phyloP scores from a whole-genome alignment of 2,113 vertebrate species.

The Sigmodon hispidus region DNA sequence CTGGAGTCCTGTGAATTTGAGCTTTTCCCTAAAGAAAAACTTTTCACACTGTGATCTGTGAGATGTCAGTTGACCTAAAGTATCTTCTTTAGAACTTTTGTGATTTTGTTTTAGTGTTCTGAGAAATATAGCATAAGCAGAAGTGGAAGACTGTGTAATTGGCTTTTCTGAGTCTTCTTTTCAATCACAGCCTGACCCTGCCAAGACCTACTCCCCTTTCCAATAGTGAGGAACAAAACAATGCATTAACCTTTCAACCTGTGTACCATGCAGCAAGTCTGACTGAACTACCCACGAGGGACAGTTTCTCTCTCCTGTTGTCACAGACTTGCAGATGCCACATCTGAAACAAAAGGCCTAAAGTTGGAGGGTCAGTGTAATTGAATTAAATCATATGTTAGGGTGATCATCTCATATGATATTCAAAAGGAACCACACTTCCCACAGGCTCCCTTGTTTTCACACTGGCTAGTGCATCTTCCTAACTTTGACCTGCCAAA shows the following conservation, averaged over 20 bases:
- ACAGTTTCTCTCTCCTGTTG: neutral
- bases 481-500: slow-evolving; percentile 68
- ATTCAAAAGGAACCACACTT: slow-evolving; percentile 24
- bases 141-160: slow-evolving; percentile 41
- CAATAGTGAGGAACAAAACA: slow-evolving; percentile 68
- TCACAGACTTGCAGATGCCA: neutral
- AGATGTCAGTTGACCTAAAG: neutral
- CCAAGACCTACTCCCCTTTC: slow-evolving; percentile 9
- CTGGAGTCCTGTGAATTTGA: neutral
- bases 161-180: slow-evolving; percentile 49
- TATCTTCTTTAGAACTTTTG: neutral
- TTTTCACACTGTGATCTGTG: neutral
- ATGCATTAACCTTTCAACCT: slow-evolving; percentile 56
- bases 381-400: slow-evolving; percentile 50
- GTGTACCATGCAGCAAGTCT: neutral
- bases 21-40: neutral
- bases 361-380: slow-evolving; percentile 16
- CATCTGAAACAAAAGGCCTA: slow-evolving; percentile 46
- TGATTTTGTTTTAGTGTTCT: neutral
- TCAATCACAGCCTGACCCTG: slow-evolving; percentile 52
- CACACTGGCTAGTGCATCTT: slow-evolving; percentile 29
- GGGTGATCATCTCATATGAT: neutral
- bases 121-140: slow-evolving; percentile 9
- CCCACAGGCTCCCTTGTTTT: neutral
- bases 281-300: neutral